Evolutionary conservation across 2,888 invertebrate species (phyloP).

Genomic region (Calameuta idolon): DNA sequence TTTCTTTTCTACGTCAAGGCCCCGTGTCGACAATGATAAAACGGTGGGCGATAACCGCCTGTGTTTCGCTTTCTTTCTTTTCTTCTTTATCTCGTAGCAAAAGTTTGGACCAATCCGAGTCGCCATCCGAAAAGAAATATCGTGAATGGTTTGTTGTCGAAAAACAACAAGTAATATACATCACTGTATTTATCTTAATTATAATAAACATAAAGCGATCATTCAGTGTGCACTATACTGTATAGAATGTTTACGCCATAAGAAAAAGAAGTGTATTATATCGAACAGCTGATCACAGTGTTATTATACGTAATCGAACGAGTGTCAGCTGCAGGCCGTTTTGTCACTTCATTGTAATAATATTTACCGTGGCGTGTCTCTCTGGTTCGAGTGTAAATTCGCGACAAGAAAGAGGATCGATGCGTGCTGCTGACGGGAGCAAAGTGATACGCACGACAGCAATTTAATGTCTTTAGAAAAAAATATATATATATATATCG

Average conservation of each 20-base stretch:
- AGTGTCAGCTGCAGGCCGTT: background rate
- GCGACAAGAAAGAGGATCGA: background rate
- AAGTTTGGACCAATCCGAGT: background rate
- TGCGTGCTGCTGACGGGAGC: background rate
- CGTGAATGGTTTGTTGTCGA: background rate
- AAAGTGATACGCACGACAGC: background rate
- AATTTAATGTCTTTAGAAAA: background rate
- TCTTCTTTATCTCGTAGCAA: background rate
- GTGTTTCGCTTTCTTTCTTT: background rate
- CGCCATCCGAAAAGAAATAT: background rate
- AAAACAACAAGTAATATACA: conserved; percentile 9
- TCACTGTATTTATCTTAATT: conserved; percentile 10
- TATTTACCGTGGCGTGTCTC: background rate
- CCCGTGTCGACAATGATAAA: background rate
- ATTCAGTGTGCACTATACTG: conserved; percentile 30
- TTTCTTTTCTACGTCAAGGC: background rate
- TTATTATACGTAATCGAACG: background rate
- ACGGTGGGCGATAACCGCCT: background rate
- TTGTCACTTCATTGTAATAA: background rate
- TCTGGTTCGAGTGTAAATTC: too few relatives aligned
- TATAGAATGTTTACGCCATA: conserved; percentile 42
- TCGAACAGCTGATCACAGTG: background rate
- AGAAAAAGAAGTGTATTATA: conserved; percentile 15
- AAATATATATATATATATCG: background rate
- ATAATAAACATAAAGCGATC: background rate